phyloP scores from a whole-genome alignment of 2,888 invertebrate species.

The Ypsolopha scabrella region DNA sequence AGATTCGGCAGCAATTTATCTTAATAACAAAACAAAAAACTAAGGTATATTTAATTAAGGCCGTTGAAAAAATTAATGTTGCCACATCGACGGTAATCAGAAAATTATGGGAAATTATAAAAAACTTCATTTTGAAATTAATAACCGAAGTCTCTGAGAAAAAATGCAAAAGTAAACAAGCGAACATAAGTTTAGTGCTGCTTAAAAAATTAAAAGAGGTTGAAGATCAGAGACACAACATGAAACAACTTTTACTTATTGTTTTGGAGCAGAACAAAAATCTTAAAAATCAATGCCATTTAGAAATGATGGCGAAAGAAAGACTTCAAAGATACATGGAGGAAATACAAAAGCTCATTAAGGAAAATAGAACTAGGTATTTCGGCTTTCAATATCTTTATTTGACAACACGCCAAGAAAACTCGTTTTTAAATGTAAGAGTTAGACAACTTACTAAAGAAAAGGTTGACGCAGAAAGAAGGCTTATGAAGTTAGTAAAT shows the following conservation, averaged over 20 bases:
- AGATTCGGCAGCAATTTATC: background rate
- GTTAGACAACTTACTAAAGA: slow-evolving; percentile 35
- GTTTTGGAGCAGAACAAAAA: slow-evolving; percentile 47
- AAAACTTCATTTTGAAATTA: background rate
- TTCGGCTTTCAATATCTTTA: slow-evolving; percentile 48
- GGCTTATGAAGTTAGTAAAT: slow-evolving; percentile 36
- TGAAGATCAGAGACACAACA: slow-evolving; percentile 33
- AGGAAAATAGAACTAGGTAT: slow-evolving; percentile 37
- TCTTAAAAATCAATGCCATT: slow-evolving; percentile 35
- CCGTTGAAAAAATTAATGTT: slow-evolving; percentile 14
- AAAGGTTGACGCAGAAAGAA: slow-evolving; percentile 38
- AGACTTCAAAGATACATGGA: slow-evolving; percentile 35
- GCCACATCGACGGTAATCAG: slow-evolving; percentile 14
- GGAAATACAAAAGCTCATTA: slow-evolving; percentile 35
- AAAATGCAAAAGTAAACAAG: slow-evolving; percentile 9
- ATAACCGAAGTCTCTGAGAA: background rate
- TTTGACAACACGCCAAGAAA: slow-evolving; percentile 45
- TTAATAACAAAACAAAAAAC: background rate
- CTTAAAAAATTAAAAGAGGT: slow-evolving; percentile 39
- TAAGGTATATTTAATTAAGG: slow-evolving; percentile 17
- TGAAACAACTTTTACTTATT: slow-evolving; percentile 35
- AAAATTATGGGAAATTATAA: slow-evolving; percentile 14
- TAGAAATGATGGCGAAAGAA: slow-evolving; percentile 39
- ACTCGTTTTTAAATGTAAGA: slow-evolving; percentile 37
- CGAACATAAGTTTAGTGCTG: slow-evolving; percentile 23